A percentile compares a stretch with the other conserved stretches of the same genome.
Evolutionary conservation across 2,797 vertebrate genomes (phyloP).

Genomic region (Alectoris magna): DNA sequence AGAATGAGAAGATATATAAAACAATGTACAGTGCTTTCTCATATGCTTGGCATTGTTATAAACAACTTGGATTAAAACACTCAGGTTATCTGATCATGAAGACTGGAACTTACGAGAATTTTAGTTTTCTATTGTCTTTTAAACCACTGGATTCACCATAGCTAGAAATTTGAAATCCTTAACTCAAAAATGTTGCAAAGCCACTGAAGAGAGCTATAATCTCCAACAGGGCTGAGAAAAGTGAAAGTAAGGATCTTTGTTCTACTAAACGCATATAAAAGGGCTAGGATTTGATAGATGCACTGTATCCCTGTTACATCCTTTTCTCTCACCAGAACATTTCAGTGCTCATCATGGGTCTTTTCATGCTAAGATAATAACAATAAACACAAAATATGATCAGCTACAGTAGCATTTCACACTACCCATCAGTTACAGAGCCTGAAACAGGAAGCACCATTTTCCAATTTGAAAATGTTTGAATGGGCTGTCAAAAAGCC

Average conservation of each 20-base stretch:
- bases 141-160: not conserved
- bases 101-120: not conserved
- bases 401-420: constrained; percentile 72
- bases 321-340: constrained; percentile 65
- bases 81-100: not conserved
- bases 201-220: not conserved
- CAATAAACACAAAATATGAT: constrained; percentile 63
- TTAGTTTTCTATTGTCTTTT: not conserved
- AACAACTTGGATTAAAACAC: not conserved
- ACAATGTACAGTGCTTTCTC: not conserved
- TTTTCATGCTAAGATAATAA: constrained; percentile 70
- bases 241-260: not conserved
- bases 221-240: not conserved
- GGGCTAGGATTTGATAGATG: not conserved
- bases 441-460: constrained; percentile 78
- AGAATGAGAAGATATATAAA: not conserved
- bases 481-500: constrained; percentile 86
- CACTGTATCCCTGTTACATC: not conserved
- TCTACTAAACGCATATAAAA: not conserved
- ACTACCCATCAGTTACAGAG: constrained; percentile 71
- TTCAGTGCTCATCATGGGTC: constrained; percentile 35
- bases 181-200: not conserved
- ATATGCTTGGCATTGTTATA: not conserved
- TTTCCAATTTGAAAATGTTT: constrained; percentile 83
- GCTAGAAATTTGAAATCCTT: not conserved